Percentiles rank a stretch among this genome's conserved stretches.
phyloP scores from a whole-genome alignment of 2,888 invertebrate species.

The Epiblema foenella region DNA sequence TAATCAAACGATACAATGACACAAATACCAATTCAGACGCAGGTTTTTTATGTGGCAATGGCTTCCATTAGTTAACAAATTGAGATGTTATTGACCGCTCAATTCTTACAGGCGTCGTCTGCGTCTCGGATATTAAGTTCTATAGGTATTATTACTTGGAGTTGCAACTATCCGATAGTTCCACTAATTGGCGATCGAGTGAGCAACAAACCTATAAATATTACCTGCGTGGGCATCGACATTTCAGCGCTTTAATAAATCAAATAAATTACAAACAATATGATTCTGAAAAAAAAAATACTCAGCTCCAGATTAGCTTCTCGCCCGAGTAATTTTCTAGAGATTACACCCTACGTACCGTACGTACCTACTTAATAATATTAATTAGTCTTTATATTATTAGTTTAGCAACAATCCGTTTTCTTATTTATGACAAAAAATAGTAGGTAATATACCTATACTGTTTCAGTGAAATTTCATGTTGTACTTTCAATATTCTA shows the following conservation, averaged over 20 bases:
- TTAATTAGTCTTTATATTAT: too few species aligned
- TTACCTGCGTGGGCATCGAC: not conserved
- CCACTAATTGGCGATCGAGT: not conserved
- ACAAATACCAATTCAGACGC: constrained; percentile 64
- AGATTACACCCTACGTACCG: too few species aligned
- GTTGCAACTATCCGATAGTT: not conserved
- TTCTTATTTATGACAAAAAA: too few species aligned
- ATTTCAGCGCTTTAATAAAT: not conserved
- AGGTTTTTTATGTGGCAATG: constrained; percentile 59
- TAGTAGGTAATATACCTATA: too few species aligned
- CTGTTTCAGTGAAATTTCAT: too few species aligned
- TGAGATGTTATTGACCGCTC: constrained; percentile 65
- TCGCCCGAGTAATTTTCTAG: too few species aligned
- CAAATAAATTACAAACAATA: too few species aligned
- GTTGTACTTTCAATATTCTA: too few species aligned
- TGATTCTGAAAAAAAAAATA: too few species aligned
- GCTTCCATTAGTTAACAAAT: constrained; percentile 57
- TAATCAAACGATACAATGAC: constrained; percentile 58
- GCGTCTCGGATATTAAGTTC: constrained; percentile 46
- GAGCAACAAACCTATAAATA: not conserved
- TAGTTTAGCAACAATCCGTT: too few species aligned
- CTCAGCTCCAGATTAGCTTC: too few species aligned
- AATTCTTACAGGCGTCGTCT: constrained; percentile 50
- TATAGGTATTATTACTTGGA: constrained; percentile 18
- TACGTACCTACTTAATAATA: too few species aligned